phyloP scores from a whole-genome alignment of 1,140 invertebrate genomes.

The Drosophila triauraria region DNA sequence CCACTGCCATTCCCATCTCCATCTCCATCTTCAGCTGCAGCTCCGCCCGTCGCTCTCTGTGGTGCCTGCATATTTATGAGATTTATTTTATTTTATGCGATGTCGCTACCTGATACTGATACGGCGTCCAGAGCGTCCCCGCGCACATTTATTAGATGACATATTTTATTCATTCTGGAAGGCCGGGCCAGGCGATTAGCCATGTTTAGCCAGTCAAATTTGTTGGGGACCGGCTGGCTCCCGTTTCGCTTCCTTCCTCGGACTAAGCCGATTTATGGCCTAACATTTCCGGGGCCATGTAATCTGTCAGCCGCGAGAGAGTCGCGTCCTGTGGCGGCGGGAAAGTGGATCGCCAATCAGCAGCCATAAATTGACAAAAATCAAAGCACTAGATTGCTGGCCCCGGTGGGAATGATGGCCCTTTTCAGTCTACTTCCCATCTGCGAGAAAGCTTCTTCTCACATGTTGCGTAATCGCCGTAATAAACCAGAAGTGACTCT shows the following conservation, averaged over 20 bases:
- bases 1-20: slow-evolving; percentile 3
- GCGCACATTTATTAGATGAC: slow-evolving; percentile 56
- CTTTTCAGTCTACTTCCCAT: neutral
- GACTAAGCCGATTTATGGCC: slow-evolving; percentile 58
- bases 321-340: neutral
- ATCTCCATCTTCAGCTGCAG: neutral
- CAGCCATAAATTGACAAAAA: slow-evolving; percentile 51
- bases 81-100: slow-evolving; percentile 82
- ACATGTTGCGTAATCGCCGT: slow-evolving; percentile 66
- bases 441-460: slow-evolving; percentile 1
- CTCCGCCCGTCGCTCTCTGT: slow-evolving; percentile 4
- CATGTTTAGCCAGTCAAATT: slow-evolving; percentile 64
- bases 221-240: slow-evolving; percentile 31
- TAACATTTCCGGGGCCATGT: slow-evolving; percentile 42
- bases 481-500: slow-evolving; percentile 60
- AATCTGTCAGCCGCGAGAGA: slow-evolving; percentile 36
- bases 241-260: slow-evolving; percentile 34
- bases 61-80: slow-evolving; percentile 75
- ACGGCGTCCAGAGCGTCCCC: slow-evolving; percentile 14
- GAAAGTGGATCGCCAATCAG: slow-evolving; percentile 27
- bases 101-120: slow-evolving; percentile 69
- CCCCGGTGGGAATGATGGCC: slow-evolving; percentile 25
- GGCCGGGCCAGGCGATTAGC: slow-evolving; percentile 45
- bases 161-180: slow-evolving; percentile 59
- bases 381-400: slow-evolving; percentile 40